Base-by-base conservation (phyloP, 2,797 vertebrate species). In the Acanthis flammea region DNA sequence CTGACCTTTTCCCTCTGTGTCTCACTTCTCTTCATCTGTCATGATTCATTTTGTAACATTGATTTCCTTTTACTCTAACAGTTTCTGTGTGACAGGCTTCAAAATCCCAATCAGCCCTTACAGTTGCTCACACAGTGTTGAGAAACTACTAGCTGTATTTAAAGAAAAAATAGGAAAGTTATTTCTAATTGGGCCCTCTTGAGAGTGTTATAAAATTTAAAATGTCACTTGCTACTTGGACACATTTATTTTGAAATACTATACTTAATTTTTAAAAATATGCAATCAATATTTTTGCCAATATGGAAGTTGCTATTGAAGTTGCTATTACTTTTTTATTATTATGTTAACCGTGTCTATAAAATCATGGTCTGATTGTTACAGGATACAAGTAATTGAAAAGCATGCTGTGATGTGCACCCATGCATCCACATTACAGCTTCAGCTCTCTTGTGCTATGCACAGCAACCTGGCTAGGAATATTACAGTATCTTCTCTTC, bases 21-120 rank as follows among this genome's bases (percentile, higher is more conserved):
- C 80, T 82, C 86, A 66, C 18, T 93, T 75, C 70, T 72, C 37
- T 71, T 96, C 24, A 91, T 82, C 76, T 94, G 92, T 94, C 95
- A 91, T 94, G 88, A 96, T 94, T 94, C 58, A 97, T 96, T 95
- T 95, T 88, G 73, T 81, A 63, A 61, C 44, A 96, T 95, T 84
- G 92, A 94, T 97, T 94, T 97, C 72, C 91, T 95, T 96, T 92
- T 94, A 95, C 88, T 77, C 2, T 81, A 78, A 54, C 58, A 78
- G 82, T 62, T 78, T 30, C n/a, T 86, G 72, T 88, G 94, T 86
- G 73, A 65, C 79, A 96, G 62, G 77, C 90, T 88, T 92, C 76
- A 95, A 95, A 90, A 94, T 91, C 73, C 45, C 84, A 83, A 83
- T 95, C 85, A 80, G 50, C 39, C 47, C 41, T 89, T 90, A 67